Evolutionary conservation across 2,797 vertebrate species (phyloP), one percentile per base, ranked within the genome.

Genomic region (Lophotriccus pileatus): DNA sequence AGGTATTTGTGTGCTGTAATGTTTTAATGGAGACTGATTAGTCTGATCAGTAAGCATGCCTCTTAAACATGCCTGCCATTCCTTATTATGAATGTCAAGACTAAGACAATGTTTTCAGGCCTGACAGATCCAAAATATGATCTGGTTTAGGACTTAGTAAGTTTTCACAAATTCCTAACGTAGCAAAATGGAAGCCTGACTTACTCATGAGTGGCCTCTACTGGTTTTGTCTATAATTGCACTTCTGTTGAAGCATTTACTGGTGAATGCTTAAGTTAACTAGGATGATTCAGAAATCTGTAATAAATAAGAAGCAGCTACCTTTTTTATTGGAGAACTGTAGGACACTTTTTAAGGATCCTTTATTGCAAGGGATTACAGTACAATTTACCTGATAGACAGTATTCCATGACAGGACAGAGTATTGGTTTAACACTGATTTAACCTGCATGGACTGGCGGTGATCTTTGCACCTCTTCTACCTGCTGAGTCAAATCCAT

Each of bases 231-330:
- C 58, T 82, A 2, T 80, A 36, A 34, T 49, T 89, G 72, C 32
- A 76, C 82, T 85, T 87, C 56, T 64, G 9, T 79, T 63, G 34
- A 89, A 92, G 91, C 92, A 82, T 95, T 96, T 95, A 76, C 87
- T 85, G 52, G 70, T 76, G 70, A 90, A 84, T 92, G 74, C 84
- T 82, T 86, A 88, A 80, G 4, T 76, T 53, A 68, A 85, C 32
- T 66, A 53, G 10, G 16, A 53, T 86, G 36, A 77, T 49, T 88
- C 32, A 59, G 46, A 90, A 72, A 89, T 89, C 34, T 82, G 2
- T 73, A 68, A 63, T 81, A 72, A 85, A 49, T 41, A 80, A 32
- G 68, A 91, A 89, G 32, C 59, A 90, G 58, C 66, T 91, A 80
- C 68, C 15, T 64, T 82, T 74, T 90, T 41, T 52, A 59, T 37